Percentiles rank a stretch among this genome's conserved stretches.
Conservation (phyloP, 2,113 vertebrate species). For the Callithrix jacchus region DNA sequence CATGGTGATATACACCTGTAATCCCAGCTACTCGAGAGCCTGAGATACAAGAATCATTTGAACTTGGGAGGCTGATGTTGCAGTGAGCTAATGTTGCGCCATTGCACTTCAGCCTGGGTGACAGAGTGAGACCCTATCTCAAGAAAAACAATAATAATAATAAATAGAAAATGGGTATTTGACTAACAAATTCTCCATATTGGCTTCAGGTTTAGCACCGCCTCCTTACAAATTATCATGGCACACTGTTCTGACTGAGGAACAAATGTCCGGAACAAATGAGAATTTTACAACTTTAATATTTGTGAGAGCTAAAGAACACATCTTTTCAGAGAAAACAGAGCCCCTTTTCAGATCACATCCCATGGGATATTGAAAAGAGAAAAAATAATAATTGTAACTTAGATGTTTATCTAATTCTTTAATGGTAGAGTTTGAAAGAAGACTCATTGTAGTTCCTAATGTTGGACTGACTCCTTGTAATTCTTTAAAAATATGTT, state of each 20-base stretch:
- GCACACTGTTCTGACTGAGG: not conserved
- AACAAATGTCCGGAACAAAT: not conserved
- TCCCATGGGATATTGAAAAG: not conserved
- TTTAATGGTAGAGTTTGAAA: not conserved
- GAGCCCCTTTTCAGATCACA: not conserved
- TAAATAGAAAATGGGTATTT: not conserved
- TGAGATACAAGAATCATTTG: no score
- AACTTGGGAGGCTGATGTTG: no score
- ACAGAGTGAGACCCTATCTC: no score
- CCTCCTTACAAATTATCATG: not conserved
- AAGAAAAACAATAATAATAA: no score
- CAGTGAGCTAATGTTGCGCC: no score
- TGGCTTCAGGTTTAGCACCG: not conserved
- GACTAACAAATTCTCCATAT: not conserved
- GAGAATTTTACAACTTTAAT: not conserved
- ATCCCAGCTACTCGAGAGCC: no score
- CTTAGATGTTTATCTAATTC: slow-evolving; percentile 1
- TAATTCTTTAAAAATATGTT: not conserved
- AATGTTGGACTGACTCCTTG: not conserved
- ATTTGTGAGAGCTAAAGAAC: not conserved
- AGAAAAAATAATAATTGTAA: not conserved
- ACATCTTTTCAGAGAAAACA: not conserved
- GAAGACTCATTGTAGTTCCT: not conserved
- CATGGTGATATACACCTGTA: no score
- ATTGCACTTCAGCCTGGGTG: no score